A percentile compares a stretch with the other conserved stretches of the same genome.
These are phyloP conservation scores for Eubasilissa splendida DNA, from an alignment of 2,888 invertebrate species.

Conservation along the genomic window DNA sequence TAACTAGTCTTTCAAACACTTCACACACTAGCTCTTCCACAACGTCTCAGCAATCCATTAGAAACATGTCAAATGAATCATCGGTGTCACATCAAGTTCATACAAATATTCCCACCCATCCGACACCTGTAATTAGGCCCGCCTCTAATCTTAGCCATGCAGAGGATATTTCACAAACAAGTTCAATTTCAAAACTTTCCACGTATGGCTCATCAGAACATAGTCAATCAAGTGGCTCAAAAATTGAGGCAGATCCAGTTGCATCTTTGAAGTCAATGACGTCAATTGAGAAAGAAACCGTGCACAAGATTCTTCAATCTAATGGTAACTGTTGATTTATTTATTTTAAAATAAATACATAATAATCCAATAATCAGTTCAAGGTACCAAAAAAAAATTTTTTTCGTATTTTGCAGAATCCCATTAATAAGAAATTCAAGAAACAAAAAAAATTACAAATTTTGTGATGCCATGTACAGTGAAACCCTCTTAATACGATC, in stretches of 20 bases:
- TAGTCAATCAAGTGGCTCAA: not conserved
- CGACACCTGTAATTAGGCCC: constrained; percentile 40
- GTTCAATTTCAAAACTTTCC: not conserved
- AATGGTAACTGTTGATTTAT: constrained; percentile 41
- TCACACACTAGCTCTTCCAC: constrained; percentile 1
- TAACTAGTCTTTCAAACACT: not conserved
- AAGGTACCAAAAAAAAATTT: too few species aligned
- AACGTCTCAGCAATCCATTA: constrained; percentile 12
- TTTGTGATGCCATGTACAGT: too few species aligned
- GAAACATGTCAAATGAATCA: not conserved
- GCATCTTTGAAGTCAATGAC: not conserved
- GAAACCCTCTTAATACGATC: too few species aligned
- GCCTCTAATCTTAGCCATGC: constrained; percentile 45
- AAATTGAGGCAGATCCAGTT: constrained; percentile 14
- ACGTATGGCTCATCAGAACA: not conserved
- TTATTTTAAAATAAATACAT: not conserved
- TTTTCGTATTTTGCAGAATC: too few species aligned
- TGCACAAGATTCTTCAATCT: constrained; percentile 34
- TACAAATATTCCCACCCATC: not conserved
- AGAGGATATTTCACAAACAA: constrained; percentile 6
- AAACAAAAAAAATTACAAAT: too few species aligned
- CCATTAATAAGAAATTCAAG: too few species aligned
- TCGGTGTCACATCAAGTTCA: too few species aligned
- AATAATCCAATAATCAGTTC: too few species aligned
- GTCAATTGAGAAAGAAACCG: not conserved